Evolutionary conservation across 2,888 invertebrate species (phyloP), one percentile per base, ranked within the genome.

Genomic region (Synergus itoensis): DNA sequence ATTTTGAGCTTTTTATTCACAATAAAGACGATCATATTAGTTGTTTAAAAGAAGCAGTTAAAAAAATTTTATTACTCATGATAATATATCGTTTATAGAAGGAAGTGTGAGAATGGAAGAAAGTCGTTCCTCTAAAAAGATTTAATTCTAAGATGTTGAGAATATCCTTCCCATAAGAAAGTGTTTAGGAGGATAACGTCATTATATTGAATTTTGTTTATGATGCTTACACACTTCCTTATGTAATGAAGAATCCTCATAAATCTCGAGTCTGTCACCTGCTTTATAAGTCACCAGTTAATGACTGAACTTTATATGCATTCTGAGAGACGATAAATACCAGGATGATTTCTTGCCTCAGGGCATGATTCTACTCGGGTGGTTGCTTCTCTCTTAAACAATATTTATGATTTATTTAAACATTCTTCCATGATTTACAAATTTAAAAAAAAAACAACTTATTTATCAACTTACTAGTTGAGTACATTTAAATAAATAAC

Each of bases 261-360:
- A 62, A 76, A 76, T 57, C 43, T 41, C 28, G 8, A 63, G 43
- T 62, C 62, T 76, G 76, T 62, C 76, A 69, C 45, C 45, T 69
- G 69, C 45, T 45, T 67, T 45, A 45, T 14, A 45, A 45, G 45
- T 45, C 45, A 45, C 45, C 45, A 45, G 5, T 45, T 69, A 69
- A 67, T 69, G 69, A 69, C 69, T 69, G 45, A 45, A 69, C 69
- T 69, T 69, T 69, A 45, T 69, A 69, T 69, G 45, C 69, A 5
- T 48, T 69, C 45, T 21, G 69, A 69, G 45, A 69, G 69, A 69
- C 45, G 14, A 69, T 69, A 69, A 69, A 69, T 69, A 45, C 69
- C 14, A 43, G 21, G 21, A 67, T 67, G 18, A 67, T 43, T 48
- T 28, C 45, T 69, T 21, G 18, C 18, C 21, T 8, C 16, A 69